Evolutionary conservation across 2,888 invertebrate species (phyloP).

Genomic region (Oscheius sp.): DNA sequence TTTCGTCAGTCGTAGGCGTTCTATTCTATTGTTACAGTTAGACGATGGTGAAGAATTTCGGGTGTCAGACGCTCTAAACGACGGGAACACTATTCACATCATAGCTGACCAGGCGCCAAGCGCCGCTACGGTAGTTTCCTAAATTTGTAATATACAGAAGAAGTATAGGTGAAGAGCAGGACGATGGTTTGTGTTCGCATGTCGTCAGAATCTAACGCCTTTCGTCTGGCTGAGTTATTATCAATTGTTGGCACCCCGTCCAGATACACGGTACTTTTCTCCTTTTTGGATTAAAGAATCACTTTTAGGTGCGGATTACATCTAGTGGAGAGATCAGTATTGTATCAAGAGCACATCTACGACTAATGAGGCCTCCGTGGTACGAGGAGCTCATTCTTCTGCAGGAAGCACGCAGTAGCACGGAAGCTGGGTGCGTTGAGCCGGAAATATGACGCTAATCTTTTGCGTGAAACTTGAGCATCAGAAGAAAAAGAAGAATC

Average conservation of each 20-base stretch:
- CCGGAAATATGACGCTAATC: constrained; percentile 18
- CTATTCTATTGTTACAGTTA: constrained; percentile 33
- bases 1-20: no score
- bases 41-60: constrained; percentile 49
- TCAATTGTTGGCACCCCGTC: constrained; percentile 30
- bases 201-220: constrained; percentile 25
- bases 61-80: constrained; percentile 39
- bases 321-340: constrained; percentile 70
- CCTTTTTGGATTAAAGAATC: not conserved
- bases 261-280: constrained; percentile 35
- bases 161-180: constrained; percentile 33
- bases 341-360: constrained; percentile 87
- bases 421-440: constrained; percentile 18
- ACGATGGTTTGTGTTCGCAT: constrained; percentile 45
- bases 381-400: constrained; percentile 82
- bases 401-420: constrained; percentile 29
- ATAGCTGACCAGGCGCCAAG: constrained; percentile 60
- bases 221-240: constrained; percentile 39
- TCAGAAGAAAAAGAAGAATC: not conserved
- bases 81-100: constrained; percentile 39
- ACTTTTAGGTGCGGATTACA: constrained; percentile 24
- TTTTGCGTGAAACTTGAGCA: not conserved
- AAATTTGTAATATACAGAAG: not conserved
- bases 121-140: constrained; percentile 23
- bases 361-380: constrained; percentile 92